Conservation (phyloP, 2,797 vertebrate genomes). For the Pygocentrus nattereri region DNA sequence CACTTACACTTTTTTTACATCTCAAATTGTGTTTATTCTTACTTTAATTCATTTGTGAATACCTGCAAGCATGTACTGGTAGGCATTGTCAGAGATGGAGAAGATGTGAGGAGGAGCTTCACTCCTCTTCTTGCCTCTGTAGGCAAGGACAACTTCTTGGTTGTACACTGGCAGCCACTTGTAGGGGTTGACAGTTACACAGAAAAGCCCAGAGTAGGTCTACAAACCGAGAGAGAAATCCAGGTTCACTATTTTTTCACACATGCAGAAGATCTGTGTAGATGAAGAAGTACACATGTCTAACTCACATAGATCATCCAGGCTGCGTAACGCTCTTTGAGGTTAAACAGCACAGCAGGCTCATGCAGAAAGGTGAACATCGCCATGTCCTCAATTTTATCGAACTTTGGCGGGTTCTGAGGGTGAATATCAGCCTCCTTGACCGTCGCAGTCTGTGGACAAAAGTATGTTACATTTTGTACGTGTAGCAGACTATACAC, state of each 20-base stretch:
- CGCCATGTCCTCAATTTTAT: conserved; percentile 95
- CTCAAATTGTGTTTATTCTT: neutral
- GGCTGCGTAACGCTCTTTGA: conserved; percentile 85
- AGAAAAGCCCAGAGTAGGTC: conserved; percentile 91
- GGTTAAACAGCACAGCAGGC: conserved; percentile 84
- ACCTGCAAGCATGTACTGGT: conserved; percentile 84
- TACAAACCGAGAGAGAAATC: conserved; percentile 52
- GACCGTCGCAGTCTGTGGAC: conserved; percentile 79
- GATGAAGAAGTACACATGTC: neutral
- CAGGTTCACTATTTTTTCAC: neutral
- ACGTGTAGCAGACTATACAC: no score
- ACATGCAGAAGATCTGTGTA: neutral
- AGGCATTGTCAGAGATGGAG: conserved; percentile 90
- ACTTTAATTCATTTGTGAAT: neutral
- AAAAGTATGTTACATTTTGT: neutral
- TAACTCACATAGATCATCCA: conserved; percentile 85
- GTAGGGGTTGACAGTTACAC: conserved; percentile 89
- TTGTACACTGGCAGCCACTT: conserved; percentile 90
- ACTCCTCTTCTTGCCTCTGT: conserved; percentile 88
- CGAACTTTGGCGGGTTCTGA: no score
- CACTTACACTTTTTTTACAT: neutral
- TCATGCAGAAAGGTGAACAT: conserved; percentile 90
- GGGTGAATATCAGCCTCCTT: conserved; percentile 86
- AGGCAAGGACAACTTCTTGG: conserved; percentile 84
- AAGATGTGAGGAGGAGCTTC: conserved; percentile 92